phyloP scores from a whole-genome alignment of 2,797 vertebrate genomes.

The Benthosema pterotum region DNA sequence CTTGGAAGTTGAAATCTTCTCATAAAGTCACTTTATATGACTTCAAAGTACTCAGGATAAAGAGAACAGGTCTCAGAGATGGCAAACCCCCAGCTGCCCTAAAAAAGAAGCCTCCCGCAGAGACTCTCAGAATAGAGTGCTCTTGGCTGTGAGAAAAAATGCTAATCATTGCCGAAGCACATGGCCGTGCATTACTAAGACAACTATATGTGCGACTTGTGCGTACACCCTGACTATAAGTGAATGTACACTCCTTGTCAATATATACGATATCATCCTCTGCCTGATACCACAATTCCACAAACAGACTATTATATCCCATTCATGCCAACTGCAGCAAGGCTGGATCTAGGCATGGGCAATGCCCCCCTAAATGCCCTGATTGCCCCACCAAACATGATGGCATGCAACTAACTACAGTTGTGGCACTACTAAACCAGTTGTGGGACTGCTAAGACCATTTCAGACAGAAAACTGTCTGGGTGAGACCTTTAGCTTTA shows the following conservation, averaged over 20 bases:
- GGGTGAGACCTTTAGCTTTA: too few relatives aligned
- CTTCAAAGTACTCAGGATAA: slow-evolving; percentile 42
- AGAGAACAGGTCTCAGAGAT: slow-evolving; percentile 25
- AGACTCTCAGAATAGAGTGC: slow-evolving; percentile 8
- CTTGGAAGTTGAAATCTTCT: slow-evolving; percentile 45
- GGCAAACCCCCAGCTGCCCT: slow-evolving; percentile 14
- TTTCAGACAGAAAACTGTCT: too few relatives aligned
- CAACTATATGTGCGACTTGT: slow-evolving; percentile 21
- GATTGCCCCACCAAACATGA: too few relatives aligned
- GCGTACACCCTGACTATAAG: slow-evolving; percentile 13
- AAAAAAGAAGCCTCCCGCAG: slow-evolving; percentile 37
- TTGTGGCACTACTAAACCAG: too few relatives aligned
- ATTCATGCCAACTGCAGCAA: too few relatives aligned
- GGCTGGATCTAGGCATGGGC: too few relatives aligned
- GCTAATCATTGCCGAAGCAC: slow-evolving; percentile 31
- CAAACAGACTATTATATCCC: slow-evolving; percentile 35
- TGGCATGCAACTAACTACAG: too few relatives aligned
- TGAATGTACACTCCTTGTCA: slow-evolving; percentile 19
- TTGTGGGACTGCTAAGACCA: too few relatives aligned
- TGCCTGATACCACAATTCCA: slow-evolving; percentile 15
- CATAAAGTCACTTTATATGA: slow-evolving; percentile 51
- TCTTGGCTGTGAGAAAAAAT: slow-evolving; percentile 28
- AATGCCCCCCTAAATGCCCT: too few relatives aligned
- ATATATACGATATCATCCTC: slow-evolving; percentile 16
- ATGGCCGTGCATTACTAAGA: not conserved